These are phyloP conservation scores for Asbolus verrucosus DNA, from an alignment of 1,140 invertebrate species.

Conservation along the genomic window DNA sequence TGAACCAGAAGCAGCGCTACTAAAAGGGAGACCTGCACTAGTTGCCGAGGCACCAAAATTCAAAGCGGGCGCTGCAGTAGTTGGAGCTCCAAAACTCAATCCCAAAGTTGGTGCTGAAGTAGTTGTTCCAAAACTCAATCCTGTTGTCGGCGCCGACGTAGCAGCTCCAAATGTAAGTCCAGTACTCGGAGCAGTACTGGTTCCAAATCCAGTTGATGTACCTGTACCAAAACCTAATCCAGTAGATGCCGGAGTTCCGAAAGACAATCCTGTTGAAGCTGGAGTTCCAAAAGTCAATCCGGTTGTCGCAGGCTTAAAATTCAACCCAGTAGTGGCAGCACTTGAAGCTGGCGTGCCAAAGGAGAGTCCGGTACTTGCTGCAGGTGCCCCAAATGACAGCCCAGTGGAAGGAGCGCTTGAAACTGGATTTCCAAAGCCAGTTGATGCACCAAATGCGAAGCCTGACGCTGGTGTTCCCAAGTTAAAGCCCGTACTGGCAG, in stretches of 20 bases:
- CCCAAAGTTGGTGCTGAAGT: conserved; percentile 55
- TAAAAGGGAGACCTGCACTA: conserved; percentile 11
- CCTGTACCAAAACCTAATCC: conserved; percentile 43
- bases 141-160: conserved; percentile 42
- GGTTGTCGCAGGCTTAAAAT: conserved; percentile 47
- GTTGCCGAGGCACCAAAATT: conserved; percentile 48
- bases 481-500: conserved; percentile 23
- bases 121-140: conserved; percentile 51
- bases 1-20: conserved; percentile 7
- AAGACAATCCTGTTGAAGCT: conserved; percentile 9
- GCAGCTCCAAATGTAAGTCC: conserved; percentile 41
- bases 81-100: conserved; percentile 49
- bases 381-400: conserved; percentile 44
- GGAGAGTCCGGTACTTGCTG: conserved; percentile 52
- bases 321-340: conserved; percentile 48
- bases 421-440: no score
- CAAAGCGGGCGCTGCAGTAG: conserved; percentile 49
- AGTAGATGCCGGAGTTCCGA: conserved; percentile 16
- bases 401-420: no score
- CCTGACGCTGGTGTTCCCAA: conserved; percentile 1
- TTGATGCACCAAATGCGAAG: neutral
- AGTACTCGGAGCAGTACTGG: conserved; percentile 28
- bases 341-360: conserved; percentile 53
- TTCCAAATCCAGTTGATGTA: conserved; percentile 33
- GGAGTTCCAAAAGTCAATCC: conserved; percentile 52